Percentiles rank a stretch among this genome's conserved stretches.
Evolutionary conservation across 2,888 invertebrate species (phyloP).

Genomic region (Dryocosmus kuriphilus): DNA sequence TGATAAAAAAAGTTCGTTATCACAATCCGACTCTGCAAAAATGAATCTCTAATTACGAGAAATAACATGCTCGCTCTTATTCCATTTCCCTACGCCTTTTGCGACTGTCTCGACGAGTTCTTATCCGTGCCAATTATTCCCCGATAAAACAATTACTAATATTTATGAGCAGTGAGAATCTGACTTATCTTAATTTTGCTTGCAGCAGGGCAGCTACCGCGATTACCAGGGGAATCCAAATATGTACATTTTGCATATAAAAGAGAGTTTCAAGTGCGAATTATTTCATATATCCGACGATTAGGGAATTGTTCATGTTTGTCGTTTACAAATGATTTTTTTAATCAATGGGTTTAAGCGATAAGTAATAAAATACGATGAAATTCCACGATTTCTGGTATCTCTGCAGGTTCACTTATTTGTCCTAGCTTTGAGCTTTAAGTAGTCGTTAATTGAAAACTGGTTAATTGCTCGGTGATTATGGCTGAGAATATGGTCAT

Average conservation of each 20-base stretch:
- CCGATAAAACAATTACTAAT: conserved; percentile 39
- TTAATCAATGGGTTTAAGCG: conserved; percentile 1
- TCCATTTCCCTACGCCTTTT: conserved; percentile 21
- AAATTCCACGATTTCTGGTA: conserved; percentile 31
- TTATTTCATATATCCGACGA: conserved; percentile 33
- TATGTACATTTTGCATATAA: background rate
- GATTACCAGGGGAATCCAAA: conserved; percentile 9
- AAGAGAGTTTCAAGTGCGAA: conserved; percentile 20
- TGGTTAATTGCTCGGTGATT: conserved; percentile 67
- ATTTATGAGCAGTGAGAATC: conserved; percentile 40
- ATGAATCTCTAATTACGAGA: conserved; percentile 39
- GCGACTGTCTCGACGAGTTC: conserved; percentile 22
- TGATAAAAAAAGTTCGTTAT: background rate
- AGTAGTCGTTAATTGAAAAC: conserved; percentile 62
- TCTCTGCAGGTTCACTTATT: conserved; percentile 29
- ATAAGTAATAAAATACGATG: conserved; percentile 25
- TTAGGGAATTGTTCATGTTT: conserved; percentile 29
- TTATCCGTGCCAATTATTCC: conserved; percentile 37
- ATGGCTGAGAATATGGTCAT: conserved; percentile 37
- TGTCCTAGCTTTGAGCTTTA: conserved; percentile 49
- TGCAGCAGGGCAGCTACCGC: conserved; percentile 28
- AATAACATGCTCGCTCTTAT: conserved; percentile 23
- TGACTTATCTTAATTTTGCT: conserved; percentile 39
- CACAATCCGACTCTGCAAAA: background rate
- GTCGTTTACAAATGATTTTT: conserved; percentile 6